Conservation (phyloP, 2,113 vertebrate species). For the Hyaena hyaena region DNA sequence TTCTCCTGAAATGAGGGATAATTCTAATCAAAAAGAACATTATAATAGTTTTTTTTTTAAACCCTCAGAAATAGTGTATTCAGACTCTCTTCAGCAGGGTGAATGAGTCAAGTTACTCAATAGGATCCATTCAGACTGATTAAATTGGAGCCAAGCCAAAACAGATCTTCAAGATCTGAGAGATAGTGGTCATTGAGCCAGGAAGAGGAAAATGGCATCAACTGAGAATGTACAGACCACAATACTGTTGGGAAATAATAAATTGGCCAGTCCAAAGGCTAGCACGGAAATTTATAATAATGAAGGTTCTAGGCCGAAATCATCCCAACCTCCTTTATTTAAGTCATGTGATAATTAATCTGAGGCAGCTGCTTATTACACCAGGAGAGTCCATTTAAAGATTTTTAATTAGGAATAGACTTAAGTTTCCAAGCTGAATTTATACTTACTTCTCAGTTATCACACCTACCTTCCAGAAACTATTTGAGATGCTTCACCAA, state of each 20-base stretch:
- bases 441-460: constrained; percentile 24
- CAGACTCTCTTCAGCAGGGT: constrained; percentile 68
- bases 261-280: neutral
- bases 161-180: constrained; percentile 69
- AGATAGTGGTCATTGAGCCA: constrained; percentile 60
- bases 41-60: constrained; percentile 49
- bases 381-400: constrained; percentile 65
- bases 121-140: constrained; percentile 77
- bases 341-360: constrained; percentile 70
- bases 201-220: neutral
- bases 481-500: neutral
- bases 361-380: constrained; percentile 69
- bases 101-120: constrained; percentile 76
- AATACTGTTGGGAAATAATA: neutral
- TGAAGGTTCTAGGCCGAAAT: constrained; percentile 19
- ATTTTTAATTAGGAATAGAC: constrained; percentile 73
- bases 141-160: constrained; percentile 75
- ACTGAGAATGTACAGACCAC: neutral
- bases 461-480: neutral
- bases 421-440: constrained; percentile 65
- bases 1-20: constrained; percentile 53
- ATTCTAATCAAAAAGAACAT: constrained; percentile 66
- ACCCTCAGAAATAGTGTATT: constrained; percentile 66
- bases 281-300: neutral
- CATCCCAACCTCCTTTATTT: constrained; percentile 31